phyloP scores from a whole-genome alignment of 53 echinoderm and acorn worm genomes.

The Echinometra lucunter region DNA sequence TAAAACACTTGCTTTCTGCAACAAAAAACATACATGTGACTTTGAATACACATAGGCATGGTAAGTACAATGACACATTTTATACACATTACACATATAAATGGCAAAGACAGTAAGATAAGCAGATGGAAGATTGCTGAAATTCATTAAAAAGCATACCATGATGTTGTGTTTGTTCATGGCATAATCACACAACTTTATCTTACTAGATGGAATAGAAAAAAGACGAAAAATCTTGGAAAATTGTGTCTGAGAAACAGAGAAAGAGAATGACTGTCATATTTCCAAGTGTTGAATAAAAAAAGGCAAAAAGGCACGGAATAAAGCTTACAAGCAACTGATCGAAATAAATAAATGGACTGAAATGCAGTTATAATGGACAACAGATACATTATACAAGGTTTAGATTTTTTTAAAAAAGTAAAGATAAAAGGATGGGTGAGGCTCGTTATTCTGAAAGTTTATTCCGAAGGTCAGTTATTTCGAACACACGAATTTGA shows the following conservation, averaged over 20 bases:
- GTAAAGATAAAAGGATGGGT: not conserved
- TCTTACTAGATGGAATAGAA: not conserved
- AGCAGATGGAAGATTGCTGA: conserved; percentile 22
- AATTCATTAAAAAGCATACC: not conserved
- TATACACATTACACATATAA: not conserved
- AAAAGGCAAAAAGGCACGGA: not conserved
- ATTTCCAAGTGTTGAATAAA: not conserved
- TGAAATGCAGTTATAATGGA: not conserved
- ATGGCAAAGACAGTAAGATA: not conserved
- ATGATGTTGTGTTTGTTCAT: not conserved
- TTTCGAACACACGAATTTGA: no score
- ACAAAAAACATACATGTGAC: not conserved
- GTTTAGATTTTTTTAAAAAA: not conserved
- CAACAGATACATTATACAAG: not conserved
- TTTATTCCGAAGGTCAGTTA: no score
- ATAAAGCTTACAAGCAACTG: not conserved
- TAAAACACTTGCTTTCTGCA: not conserved
- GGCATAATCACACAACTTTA: not conserved
- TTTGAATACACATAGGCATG: conserved; percentile 38
- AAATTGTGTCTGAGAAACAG: not conserved
- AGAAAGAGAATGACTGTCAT: not conserved
- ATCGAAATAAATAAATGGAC: not conserved
- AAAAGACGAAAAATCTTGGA: no score
- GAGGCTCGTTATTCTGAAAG: not conserved
- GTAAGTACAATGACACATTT: not conserved